Conservation (phyloP, 1,140 invertebrate species). For the Dinothrombium tinctorium region DNA sequence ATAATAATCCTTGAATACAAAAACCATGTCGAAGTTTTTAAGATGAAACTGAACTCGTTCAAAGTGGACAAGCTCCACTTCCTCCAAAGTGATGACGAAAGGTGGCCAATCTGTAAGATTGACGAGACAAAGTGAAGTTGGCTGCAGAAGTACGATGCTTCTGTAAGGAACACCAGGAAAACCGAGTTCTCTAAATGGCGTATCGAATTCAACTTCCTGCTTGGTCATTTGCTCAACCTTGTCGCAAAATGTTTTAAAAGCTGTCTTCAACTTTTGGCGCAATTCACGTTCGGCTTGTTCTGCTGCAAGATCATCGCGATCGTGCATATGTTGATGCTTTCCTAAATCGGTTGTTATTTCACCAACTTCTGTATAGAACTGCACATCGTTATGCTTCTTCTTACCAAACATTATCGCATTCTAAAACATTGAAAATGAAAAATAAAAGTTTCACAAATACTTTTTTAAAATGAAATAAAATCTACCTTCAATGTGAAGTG, state of each 20-base stretch:
- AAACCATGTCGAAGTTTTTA: conserved; percentile 99
- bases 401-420: conserved; percentile 98
- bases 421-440: no score
- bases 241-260: conserved; percentile 95
- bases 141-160: conserved; percentile 83
- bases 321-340: conserved; percentile 98
- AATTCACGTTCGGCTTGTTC: conserved; percentile 95
- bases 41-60: conserved; percentile 94
- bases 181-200: conserved; percentile 86
- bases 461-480: no score
- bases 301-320: conserved; percentile 89
- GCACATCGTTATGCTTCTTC: conserved; percentile 95
- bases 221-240: conserved; percentile 91
- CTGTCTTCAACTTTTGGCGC: conserved; percentile 80
- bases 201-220: conserved; percentile 92
- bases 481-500: conserved; percentile 99
- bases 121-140: conserved; percentile 85
- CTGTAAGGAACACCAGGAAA: conserved; percentile 94
- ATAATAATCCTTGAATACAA: conserved; percentile 94
- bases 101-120: conserved; percentile 98
- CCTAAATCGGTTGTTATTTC: conserved; percentile 98
- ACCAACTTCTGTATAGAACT: conserved; percentile 99
- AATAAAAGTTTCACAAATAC: conserved; percentile 28
- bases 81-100: conserved; percentile 91
- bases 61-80: conserved; percentile 94